Evolutionary conservation across 2,888 invertebrate genomes (phyloP).

Genomic region (Scaptomyza tumidula): DNA sequence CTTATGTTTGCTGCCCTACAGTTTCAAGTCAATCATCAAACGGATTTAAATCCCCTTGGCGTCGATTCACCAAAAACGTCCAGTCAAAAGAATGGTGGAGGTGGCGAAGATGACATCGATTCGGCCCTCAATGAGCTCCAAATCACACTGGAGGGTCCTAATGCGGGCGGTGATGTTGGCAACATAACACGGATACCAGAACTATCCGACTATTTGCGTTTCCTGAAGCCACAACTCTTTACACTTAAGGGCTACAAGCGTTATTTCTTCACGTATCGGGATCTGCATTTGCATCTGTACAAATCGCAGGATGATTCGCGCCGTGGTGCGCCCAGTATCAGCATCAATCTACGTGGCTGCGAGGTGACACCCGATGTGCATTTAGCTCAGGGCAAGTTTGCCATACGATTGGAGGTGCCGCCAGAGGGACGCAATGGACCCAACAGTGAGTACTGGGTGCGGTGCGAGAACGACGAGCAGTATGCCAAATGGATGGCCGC

Average conservation of each 20-base stretch:
- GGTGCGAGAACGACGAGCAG: slow-evolving; percentile 97
- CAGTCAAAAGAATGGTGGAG: slow-evolving; percentile 78
- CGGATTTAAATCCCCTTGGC: slow-evolving; percentile 76
- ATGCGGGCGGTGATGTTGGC: slow-evolving; percentile 87
- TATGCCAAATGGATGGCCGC: slow-evolving; percentile 99
- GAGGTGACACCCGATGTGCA: slow-evolving; percentile 99
- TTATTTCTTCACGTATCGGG: slow-evolving; percentile 98
- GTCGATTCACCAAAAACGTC: slow-evolving; percentile 69
- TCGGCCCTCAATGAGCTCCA: slow-evolving; percentile 97
- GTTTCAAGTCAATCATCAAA: slow-evolving; percentile 95
- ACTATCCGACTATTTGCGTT: slow-evolving; percentile 95
- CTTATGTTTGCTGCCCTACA: slow-evolving; percentile 97
- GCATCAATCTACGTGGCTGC: slow-evolving; percentile 94
- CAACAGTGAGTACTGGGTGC: slow-evolving; percentile 98
- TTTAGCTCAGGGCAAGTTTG: slow-evolving; percentile 94
- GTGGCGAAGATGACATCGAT: slow-evolving; percentile 98
- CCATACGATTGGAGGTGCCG: slow-evolving; percentile 97
- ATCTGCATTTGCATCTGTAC: slow-evolving; percentile 94
- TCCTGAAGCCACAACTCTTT: slow-evolving; percentile 97
- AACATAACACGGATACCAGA: slow-evolving; percentile 98
- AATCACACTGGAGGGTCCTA: slow-evolving; percentile 93
- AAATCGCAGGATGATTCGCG: slow-evolving; percentile 92
- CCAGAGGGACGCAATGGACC: slow-evolving; percentile 97
- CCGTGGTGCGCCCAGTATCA: slow-evolving; percentile 88
- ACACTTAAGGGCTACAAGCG: slow-evolving; percentile 97